Evolutionary conservation across 2,113 vertebrate genomes (phyloP).

Genomic region (Centropristis striata): DNA sequence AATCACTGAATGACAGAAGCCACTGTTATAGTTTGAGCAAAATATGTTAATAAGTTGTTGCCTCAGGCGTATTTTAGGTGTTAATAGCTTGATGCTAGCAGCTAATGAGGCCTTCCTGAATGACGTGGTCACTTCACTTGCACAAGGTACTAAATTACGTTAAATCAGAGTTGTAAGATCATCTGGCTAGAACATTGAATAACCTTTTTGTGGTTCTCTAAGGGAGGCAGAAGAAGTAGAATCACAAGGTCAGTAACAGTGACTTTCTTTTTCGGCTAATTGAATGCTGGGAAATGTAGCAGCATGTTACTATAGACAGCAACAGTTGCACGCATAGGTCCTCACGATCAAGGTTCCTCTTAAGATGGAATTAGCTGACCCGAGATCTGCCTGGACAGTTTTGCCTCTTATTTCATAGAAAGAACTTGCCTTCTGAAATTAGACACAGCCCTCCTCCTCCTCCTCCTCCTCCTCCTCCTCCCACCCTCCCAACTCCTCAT

Average conservation of each 20-base stretch:
- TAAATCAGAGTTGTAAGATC: conserved; percentile 23
- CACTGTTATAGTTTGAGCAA: accelerated
- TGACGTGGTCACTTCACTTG: conserved; percentile 2
- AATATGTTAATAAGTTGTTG: neutral
- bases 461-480: neutral
- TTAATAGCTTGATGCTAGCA: neutral
- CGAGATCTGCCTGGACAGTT: conserved; percentile 46
- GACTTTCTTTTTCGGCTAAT: conserved; percentile 37
- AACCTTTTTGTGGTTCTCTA: conserved; percentile 21
- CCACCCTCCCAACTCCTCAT: neutral
- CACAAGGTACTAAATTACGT: conserved; percentile 13
- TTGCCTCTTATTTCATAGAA: conserved; percentile 66
- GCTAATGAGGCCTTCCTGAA: conserved; percentile 27
- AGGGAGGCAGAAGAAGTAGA: conserved; percentile 15
- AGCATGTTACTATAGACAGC: conserved; percentile 21
- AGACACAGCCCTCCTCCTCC: conserved; percentile 48
- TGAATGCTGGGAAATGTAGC: conserved; percentile 43
- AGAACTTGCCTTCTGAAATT: conserved; percentile 69
- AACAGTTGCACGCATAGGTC: conserved; percentile 40
- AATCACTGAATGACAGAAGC: neutral
- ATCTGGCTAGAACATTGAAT: neutral
- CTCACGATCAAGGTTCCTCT: conserved; percentile 32
- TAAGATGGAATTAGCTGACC: conserved; percentile 58
- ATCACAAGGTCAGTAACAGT: conserved; percentile 45
- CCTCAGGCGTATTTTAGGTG: neutral